These are phyloP conservation scores for Tetropium fuscum DNA, from an alignment of 2,888 invertebrate genomes.

Conservation along the genomic window DNA sequence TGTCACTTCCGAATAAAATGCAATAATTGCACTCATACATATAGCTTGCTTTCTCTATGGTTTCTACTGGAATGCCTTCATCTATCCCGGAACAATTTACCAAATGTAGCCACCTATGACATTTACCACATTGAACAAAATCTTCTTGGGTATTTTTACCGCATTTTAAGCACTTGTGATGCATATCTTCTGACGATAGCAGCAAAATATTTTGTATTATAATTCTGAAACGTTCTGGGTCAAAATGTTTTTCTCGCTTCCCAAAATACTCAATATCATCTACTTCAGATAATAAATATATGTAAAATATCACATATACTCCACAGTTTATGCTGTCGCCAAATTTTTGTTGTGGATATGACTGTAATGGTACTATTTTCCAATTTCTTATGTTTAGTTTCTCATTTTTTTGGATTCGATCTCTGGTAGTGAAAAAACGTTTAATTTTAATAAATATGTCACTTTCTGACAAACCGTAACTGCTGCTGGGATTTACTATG, in stretches of 20 bases:
- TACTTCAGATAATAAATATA: not conserved
- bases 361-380: not conserved
- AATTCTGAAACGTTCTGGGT: constrained; percentile 9
- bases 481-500: constrained; percentile 2
- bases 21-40: not conserved
- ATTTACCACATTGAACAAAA: not conserved
- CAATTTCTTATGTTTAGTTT: constrained; percentile 8
- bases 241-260: not conserved
- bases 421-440: constrained; percentile 10
- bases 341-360: not conserved
- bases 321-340: constrained; percentile 5
- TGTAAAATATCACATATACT: constrained; percentile 1
- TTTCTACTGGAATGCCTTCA: not conserved
- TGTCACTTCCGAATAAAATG: not conserved
- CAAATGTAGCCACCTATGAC: constrained; percentile 12
- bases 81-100: not conserved
- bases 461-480: not conserved
- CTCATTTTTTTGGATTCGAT: not conserved
- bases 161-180: constrained; percentile 5
- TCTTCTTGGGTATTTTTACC: not conserved
- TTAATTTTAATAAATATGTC: constrained; percentile 4
- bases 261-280: not conserved
- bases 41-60: not conserved
- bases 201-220: constrained; percentile 3
- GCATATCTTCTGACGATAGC: not conserved